Evolutionary conservation across 2,113 vertebrate species (phyloP).

Genomic region (Oreochromis niloticus): DNA sequence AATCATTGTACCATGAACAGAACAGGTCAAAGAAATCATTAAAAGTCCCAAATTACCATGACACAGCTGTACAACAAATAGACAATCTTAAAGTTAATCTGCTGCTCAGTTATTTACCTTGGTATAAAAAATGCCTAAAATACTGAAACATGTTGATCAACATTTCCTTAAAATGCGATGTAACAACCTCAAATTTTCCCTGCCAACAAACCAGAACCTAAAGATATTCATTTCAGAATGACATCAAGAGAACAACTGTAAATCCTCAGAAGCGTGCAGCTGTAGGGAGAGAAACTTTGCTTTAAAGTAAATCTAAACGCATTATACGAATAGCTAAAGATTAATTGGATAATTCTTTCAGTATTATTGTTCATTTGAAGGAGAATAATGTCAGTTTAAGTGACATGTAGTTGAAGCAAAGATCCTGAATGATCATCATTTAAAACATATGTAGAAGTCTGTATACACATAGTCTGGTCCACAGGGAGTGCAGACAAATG

Average conservation of each 20-base stretch:
- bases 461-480: neutral
- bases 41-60: neutral
- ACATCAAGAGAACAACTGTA: neutral
- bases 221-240: neutral
- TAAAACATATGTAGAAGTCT: neutral
- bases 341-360: neutral
- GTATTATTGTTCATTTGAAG: neutral
- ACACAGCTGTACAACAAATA: neutral
- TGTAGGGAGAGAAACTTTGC: neutral
- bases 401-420: neutral
- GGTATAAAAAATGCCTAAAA: neutral
- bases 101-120: neutral
- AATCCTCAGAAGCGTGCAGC: neutral
- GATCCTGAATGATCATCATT: neutral
- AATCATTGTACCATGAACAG: neutral
- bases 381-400: neutral
- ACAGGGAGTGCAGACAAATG: neutral
- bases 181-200: neutral
- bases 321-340: neutral
- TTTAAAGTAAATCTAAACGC: neutral
- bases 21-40: neutral
- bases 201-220: neutral
- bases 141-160: neutral
- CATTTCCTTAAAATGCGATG: neutral
- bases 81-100: neutral